Evolutionary conservation across 2,113 vertebrate genomes (phyloP), one percentile per base, ranked within the genome.

Genomic region (Carlito syrichta): DNA sequence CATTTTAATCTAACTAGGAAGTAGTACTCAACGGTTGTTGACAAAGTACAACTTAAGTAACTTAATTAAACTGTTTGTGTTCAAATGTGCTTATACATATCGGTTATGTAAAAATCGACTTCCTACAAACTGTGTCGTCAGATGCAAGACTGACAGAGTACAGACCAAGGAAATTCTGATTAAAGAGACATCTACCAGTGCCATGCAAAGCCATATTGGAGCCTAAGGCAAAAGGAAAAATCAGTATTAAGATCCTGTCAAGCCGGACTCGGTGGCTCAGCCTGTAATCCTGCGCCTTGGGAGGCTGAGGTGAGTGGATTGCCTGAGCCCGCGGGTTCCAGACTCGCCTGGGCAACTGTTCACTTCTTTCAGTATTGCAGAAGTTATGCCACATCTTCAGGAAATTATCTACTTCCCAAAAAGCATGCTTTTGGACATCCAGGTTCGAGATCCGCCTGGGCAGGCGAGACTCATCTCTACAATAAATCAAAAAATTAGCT

Each of bases 91-190:
- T n/a, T 81, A 8, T 58, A 85, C 16, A 69, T n/a, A 38, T 40
- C 6, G 19, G 30, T 92, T 96, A 83, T 78, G 5, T 91, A 94
- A 97, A 91, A 96, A 45, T n/a, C 30, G 38, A 2, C 38, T 85
- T 54, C 19, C 9, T 63, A 25, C 13, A 54, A 27, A 74, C 5
- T 38, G 32, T 83, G 40, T 83, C 25, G 20, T 92, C 50, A 38
- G 9, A 63, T 82, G 5, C 12, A 12, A 91, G 30, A 62, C 1
- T 35, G 45, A 90, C 40, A 45, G n/a, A 68, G 23, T 43, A 12
- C 78, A 79, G 62, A 23, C 25, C 30, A 38, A 22, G 62, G 50
- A 90, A n/a, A 66, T 93, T 56, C 25, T 95, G 77, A 76, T 79
- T 82, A 89, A 89, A 92, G 84, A 81, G 40, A 22, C 56, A 60